phyloP scores from a whole-genome alignment of 64 coral and sea anemone genomes.

The Orbicella faveolata region DNA sequence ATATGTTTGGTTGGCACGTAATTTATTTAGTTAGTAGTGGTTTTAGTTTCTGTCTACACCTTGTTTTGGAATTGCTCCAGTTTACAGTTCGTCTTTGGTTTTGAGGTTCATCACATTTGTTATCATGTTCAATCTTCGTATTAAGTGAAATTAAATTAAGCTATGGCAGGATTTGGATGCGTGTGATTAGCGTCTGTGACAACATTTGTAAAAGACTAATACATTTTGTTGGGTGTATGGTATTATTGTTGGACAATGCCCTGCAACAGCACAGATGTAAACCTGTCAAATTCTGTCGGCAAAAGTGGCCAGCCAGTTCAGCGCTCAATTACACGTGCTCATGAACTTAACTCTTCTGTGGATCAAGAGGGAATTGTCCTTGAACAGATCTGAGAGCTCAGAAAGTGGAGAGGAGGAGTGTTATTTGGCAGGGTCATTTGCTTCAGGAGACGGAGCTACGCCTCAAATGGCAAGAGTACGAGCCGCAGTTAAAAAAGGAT shows the following conservation, averaged over 20 bases:
- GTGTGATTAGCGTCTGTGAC: too few species aligned
- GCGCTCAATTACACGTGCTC: not conserved
- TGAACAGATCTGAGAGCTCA: not conserved
- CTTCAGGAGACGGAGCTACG: not conserved
- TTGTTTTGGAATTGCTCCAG: too few species aligned
- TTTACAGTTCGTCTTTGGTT: too few species aligned
- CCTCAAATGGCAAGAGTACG: not conserved
- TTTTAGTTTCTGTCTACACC: too few species aligned
- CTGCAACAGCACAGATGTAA: too few species aligned
- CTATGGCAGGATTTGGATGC: too few species aligned
- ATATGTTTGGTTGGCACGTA: too few species aligned
- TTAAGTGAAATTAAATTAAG: not conserved
- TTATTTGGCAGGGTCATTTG: not conserved
- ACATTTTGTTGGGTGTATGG: too few species aligned
- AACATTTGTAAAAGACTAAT: too few species aligned
- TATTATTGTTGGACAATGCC: too few species aligned
- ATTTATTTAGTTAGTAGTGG: too few species aligned
- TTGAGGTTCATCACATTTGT: not conserved
- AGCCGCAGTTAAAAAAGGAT: not conserved
- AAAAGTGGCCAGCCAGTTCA: not conserved
- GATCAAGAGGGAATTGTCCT: constrained; percentile 1
- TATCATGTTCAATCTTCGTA: not conserved
- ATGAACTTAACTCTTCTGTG: not conserved
- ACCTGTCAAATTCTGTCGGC: too few species aligned
- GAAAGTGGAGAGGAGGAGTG: constrained; percentile 17